Conservation (phyloP, 2,113 vertebrate species). For the Romanogobio albipinnatus region DNA sequence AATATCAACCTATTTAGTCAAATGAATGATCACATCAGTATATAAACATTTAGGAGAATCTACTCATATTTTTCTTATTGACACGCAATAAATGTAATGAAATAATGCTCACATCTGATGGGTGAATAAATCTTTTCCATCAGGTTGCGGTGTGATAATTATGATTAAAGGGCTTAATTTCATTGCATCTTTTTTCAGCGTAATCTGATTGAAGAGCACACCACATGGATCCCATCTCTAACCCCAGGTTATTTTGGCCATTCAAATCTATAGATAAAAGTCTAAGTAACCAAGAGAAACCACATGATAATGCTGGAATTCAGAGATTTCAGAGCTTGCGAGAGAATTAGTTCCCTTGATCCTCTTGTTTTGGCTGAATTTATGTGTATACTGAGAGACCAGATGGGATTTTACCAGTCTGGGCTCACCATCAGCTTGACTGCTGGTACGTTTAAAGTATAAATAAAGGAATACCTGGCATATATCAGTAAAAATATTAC, state of each 20-base stretch:
- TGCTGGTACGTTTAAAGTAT: background rate
- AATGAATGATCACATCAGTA: background rate
- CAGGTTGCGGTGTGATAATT: slow-evolving; percentile 34
- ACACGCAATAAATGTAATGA: background rate
- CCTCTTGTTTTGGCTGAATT: slow-evolving; percentile 10
- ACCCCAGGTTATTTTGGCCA: slow-evolving; percentile 20
- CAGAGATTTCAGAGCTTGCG: slow-evolving; percentile 7
- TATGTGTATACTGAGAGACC: background rate
- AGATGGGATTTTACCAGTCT: slow-evolving; percentile 37
- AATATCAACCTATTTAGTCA: background rate
- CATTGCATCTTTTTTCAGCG: background rate
- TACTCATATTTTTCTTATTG: slow-evolving; percentile 5
- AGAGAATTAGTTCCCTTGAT: slow-evolving; percentile 29
- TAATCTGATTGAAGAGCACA: slow-evolving; percentile 19
- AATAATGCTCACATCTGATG: slow-evolving; percentile 5
- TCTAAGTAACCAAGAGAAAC: slow-evolving; percentile 17
- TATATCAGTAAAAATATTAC: background rate
- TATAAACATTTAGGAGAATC: background rate
- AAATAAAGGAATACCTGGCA: background rate
- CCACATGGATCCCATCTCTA: background rate
- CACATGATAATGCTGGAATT: background rate
- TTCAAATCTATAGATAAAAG: slow-evolving; percentile 11
- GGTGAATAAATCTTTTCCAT: slow-evolving; percentile 15
- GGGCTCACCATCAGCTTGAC: slow-evolving; percentile 1
- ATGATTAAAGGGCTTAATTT: slow-evolving; percentile 34